Evolutionary conservation across 2,797 vertebrate species (phyloP).

Genomic region (Sebastes oblongus): DNA sequence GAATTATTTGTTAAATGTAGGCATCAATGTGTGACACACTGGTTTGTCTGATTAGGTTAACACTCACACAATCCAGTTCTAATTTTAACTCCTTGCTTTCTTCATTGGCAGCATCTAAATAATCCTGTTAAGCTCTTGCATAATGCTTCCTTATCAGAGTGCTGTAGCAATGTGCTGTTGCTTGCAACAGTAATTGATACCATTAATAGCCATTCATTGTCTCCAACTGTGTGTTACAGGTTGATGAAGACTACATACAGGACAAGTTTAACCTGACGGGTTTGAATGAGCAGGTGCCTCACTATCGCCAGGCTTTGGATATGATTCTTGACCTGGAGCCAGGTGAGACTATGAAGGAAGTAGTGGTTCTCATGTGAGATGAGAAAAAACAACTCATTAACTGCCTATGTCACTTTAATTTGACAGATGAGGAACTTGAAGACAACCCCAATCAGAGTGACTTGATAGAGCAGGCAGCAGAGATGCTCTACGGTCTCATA

Average conservation of each 20-base stretch:
- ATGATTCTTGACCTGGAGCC: conserved; percentile 96
- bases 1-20: neutral
- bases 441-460: conserved; percentile 96
- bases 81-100: conserved; percentile 38
- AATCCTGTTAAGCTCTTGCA: conserved; percentile 53
- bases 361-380: neutral
- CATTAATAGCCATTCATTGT: conserved; percentile 17
- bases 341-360: conserved; percentile 71
- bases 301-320: conserved; percentile 92
- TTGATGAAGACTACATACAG: conserved; percentile 95
- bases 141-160: conserved; percentile 23
- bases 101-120: conserved; percentile 20
- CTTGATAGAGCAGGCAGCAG: conserved; percentile 93
- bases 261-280: conserved; percentile 95
- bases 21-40: neutral
- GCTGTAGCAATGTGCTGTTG: neutral
- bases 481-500: conserved; percentile 95
- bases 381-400: neutral
- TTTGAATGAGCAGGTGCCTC: conserved; percentile 93
- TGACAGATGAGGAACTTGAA: conserved; percentile 91
- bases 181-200: conserved; percentile 10
- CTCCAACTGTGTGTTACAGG: conserved; percentile 70
- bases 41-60: neutral
- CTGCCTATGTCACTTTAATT: neutral
- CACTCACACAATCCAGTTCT: conserved; percentile 12